These are phyloP conservation scores for Nycticebus coucang DNA, from an alignment of 2,113 vertebrate species.

Conservation along the genomic window DNA sequence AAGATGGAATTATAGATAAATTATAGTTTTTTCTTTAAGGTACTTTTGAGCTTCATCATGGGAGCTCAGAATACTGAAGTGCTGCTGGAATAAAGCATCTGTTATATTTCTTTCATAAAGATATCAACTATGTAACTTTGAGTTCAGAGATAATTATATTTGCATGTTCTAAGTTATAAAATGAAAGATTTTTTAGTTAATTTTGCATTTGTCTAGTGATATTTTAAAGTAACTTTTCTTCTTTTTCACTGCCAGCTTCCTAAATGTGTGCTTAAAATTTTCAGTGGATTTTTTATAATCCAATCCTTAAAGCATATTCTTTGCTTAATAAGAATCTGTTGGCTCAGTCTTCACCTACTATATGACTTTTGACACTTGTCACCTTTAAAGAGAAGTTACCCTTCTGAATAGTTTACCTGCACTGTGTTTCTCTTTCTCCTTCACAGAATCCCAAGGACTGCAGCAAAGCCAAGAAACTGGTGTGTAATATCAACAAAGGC, in stretches of 20 bases:
- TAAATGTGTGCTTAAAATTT: constrained; percentile 72
- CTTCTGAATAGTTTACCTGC: constrained; percentile 51
- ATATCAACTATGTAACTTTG: constrained; percentile 40
- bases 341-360: background rate
- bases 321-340: constrained; percentile 54
- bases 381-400: background rate
- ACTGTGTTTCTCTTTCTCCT: constrained; percentile 50
- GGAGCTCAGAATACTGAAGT: constrained; percentile 59
- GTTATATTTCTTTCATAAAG: constrained; percentile 3
- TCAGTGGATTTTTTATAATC: constrained; percentile 44
- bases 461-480: constrained; percentile 96
- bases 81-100: constrained; percentile 24
- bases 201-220: constrained; percentile 73
- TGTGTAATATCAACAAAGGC: constrained; percentile 99
- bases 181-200: constrained; percentile 72
- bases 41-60: constrained; percentile 3
- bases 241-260: constrained; percentile 41
- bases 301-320: constrained; percentile 46
- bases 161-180: constrained; percentile 75
- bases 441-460: constrained; percentile 96
- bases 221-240: constrained; percentile 60
- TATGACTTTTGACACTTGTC: constrained; percentile 64
- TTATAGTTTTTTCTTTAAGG: constrained; percentile 36
- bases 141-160: constrained; percentile 65
- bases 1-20: background rate